Percentiles rank a stretch among this genome's conserved stretches.
Conservation (phyloP, 2,797 vertebrate genomes). For the Poliocrania exsul region DNA sequence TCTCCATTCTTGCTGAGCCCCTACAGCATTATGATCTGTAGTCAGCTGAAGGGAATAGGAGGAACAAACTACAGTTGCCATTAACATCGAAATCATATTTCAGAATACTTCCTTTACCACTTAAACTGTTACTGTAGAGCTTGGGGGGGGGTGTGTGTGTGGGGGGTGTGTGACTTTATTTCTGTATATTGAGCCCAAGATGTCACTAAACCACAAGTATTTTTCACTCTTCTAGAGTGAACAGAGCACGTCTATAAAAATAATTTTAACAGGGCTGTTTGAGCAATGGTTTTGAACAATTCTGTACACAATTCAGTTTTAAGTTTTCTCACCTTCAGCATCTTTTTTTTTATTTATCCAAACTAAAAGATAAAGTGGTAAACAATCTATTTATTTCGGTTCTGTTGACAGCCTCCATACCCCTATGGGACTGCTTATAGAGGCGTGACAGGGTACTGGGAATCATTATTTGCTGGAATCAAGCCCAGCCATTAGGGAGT, state of each 20-base stretch:
- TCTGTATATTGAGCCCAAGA: background rate
- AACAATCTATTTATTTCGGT: background rate
- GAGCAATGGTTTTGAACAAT: background rate
- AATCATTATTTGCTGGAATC: background rate
- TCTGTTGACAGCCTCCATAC: background rate
- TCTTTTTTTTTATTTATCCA: background rate
- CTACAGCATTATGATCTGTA: background rate
- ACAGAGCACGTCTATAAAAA: background rate
- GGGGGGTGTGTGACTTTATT: background rate
- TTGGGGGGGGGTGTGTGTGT: background rate
- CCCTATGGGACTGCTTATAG: background rate
- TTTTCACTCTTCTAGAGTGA: background rate
- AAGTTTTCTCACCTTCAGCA: background rate
- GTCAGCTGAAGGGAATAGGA: background rate
- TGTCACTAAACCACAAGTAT: background rate
- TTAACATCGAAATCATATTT: background rate
- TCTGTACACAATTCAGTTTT: background rate
- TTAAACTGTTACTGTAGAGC: background rate
- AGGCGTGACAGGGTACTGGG: background rate
- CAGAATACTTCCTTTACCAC: background rate
- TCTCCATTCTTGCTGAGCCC: background rate
- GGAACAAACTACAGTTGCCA: rapidly evolving
- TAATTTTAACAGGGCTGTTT: background rate
- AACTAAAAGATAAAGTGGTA: background rate
- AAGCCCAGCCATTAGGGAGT: background rate